Conservation (phyloP, 2,888 invertebrate species). For the Phortica okadai region DNA sequence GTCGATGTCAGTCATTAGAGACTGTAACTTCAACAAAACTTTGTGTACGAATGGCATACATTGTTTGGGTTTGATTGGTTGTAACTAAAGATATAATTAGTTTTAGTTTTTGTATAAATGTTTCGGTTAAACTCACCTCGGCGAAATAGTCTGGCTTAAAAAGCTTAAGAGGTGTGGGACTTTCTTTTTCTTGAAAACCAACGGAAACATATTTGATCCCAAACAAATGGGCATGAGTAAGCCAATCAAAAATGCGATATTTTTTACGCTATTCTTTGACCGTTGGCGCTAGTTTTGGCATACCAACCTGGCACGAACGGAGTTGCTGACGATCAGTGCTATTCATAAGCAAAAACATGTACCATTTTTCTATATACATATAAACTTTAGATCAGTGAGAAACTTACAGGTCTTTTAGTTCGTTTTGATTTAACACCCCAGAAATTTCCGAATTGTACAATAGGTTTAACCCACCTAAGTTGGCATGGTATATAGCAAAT, state of each 20-base stretch:
- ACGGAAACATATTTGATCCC: neutral
- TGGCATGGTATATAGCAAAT: neutral
- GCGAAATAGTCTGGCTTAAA: neutral
- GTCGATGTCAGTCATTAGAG: neutral
- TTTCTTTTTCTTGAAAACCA: neutral
- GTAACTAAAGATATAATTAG: neutral
- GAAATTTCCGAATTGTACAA: neutral
- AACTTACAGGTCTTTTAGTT: neutral
- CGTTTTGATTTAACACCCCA: neutral
- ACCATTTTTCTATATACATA: neutral
- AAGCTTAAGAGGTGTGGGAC: neutral
- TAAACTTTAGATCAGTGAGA: neutral
- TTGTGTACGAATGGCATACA: neutral
- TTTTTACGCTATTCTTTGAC: neutral
- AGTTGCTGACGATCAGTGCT: neutral
- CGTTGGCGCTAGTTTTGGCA: neutral
- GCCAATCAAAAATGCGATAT: neutral
- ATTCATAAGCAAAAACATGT: neutral
- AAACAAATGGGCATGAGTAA: neutral
- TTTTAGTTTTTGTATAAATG: neutral
- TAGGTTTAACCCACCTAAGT: neutral
- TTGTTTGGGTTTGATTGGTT: neutral
- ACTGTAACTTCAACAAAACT: neutral
- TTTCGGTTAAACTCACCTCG: neutral
- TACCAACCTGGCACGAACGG: neutral